phyloP scores from a whole-genome alignment of 2,797 vertebrate genomes.

The Urophycis tenuis region DNA sequence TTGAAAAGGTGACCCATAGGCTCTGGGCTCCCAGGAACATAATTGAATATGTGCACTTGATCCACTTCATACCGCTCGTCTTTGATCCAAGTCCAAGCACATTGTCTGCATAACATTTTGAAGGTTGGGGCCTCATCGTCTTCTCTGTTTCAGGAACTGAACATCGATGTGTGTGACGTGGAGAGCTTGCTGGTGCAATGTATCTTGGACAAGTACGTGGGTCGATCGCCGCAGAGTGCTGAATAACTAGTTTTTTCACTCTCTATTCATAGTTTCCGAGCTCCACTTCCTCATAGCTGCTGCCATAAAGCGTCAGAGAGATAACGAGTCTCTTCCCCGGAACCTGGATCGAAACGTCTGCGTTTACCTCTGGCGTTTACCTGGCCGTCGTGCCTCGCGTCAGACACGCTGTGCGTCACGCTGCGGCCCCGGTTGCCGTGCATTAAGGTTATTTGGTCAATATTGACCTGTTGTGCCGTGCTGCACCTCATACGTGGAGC shows the following conservation, averaged over 20 bases:
- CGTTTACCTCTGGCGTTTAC: too few species aligned
- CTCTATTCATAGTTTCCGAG: constrained; percentile 49
- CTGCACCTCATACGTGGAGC: too few species aligned
- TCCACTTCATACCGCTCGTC: not conserved
- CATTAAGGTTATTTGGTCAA: too few species aligned
- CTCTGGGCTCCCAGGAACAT: not conserved
- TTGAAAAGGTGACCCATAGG: not conserved
- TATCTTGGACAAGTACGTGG: constrained; percentile 99
- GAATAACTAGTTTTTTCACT: not conserved
- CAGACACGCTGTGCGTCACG: too few species aligned
- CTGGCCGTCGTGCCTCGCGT: too few species aligned
- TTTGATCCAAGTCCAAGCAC: not conserved
- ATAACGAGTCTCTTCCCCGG: too few species aligned
- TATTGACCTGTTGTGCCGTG: too few species aligned
- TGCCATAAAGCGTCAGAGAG: not conserved
- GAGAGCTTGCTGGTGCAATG: constrained; percentile 99
- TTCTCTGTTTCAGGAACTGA: constrained; percentile 80
- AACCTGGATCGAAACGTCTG: too few species aligned
- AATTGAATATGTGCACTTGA: not conserved
- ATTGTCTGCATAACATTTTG: not conserved
- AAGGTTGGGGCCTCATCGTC: not conserved
- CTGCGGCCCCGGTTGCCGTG: too few species aligned
- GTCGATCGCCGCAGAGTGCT: constrained; percentile 16
- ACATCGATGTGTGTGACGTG: constrained; percentile 98
- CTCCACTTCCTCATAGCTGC: constrained; percentile 20